These are phyloP conservation scores for Huso huso DNA, from an alignment of 2,797 vertebrate species.

Conservation along the genomic window DNA sequence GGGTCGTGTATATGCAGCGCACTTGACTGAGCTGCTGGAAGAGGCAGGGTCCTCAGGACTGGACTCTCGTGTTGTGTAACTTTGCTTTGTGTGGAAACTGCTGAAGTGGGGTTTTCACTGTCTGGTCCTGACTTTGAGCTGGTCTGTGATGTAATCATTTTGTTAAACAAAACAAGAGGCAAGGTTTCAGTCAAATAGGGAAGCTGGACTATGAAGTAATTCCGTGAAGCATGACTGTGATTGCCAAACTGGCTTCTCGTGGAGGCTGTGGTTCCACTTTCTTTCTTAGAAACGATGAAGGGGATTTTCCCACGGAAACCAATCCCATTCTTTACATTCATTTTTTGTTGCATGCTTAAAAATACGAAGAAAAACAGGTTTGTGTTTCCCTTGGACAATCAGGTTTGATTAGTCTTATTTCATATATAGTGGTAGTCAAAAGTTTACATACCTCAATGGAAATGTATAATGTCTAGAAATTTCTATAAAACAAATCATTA, in stretches of 20 bases:
- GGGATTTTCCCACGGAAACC: not conserved
- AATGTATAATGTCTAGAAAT: too few relatives aligned
- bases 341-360: too few relatives aligned
- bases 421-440: too few relatives aligned
- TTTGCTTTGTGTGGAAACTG: slow-evolving; percentile 16
- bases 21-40: too few relatives aligned
- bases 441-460: too few relatives aligned
- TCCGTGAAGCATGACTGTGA: slow-evolving; percentile 4
- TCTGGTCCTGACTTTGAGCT: slow-evolving; percentile 12
- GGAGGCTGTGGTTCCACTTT: slow-evolving; percentile 8
- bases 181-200: slow-evolving; percentile 26
- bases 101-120: slow-evolving; percentile 23
- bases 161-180: slow-evolving; percentile 22
- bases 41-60: too few relatives aligned
- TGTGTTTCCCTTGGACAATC: too few relatives aligned
- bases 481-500: too few relatives aligned
- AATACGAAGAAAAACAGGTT: too few relatives aligned
- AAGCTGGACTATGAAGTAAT: slow-evolving; percentile 33
- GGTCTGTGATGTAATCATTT: slow-evolving; percentile 30
- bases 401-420: too few relatives aligned
- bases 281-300: not conserved
- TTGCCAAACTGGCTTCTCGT: slow-evolving; percentile 15
- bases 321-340: too few relatives aligned
- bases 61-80: too few relatives aligned
- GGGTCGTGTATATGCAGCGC: not conserved